Conservation (phyloP, 2,113 vertebrate genomes). For the Bostrychus sinensis region DNA sequence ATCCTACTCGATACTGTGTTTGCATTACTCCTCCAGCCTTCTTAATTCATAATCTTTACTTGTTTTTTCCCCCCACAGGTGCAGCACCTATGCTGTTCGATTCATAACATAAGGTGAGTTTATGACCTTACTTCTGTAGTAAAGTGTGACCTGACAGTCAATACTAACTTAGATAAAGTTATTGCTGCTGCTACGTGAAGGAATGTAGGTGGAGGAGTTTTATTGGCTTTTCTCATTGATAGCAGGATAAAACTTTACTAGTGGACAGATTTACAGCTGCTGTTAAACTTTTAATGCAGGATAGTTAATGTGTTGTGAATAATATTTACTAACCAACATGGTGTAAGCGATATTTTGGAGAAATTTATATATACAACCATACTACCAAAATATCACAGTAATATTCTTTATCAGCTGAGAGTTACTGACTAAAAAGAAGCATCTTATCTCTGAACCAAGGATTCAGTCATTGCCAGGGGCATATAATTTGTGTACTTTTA, state of each 20-base stretch:
- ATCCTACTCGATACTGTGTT: background rate
- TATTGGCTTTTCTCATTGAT: too few relatives aligned
- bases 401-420: too few relatives aligned
- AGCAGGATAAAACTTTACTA: background rate
- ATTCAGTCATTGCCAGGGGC: too few relatives aligned
- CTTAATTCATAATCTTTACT: background rate
- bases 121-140: background rate
- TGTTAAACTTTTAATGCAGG: background rate
- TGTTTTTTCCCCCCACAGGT: background rate
- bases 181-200: background rate
- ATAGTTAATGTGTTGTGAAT: background rate
- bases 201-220: too few relatives aligned
- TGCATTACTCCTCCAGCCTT: too few relatives aligned
- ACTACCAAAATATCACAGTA: too few relatives aligned
- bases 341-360: too few relatives aligned
- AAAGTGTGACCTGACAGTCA: background rate
- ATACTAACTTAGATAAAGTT: background rate
- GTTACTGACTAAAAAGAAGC: too few relatives aligned
- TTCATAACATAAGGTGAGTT: slow-evolving; percentile 16
- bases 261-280: background rate
- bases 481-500: too few relatives aligned
- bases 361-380: too few relatives aligned
- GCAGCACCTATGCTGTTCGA: slow-evolving; percentile 5
- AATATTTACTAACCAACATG: too few relatives aligned
- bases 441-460: too few relatives aligned